These are phyloP conservation scores for Morelia viridis DNA, from an alignment of 2,797 vertebrate genomes.

Conservation along the genomic window DNA sequence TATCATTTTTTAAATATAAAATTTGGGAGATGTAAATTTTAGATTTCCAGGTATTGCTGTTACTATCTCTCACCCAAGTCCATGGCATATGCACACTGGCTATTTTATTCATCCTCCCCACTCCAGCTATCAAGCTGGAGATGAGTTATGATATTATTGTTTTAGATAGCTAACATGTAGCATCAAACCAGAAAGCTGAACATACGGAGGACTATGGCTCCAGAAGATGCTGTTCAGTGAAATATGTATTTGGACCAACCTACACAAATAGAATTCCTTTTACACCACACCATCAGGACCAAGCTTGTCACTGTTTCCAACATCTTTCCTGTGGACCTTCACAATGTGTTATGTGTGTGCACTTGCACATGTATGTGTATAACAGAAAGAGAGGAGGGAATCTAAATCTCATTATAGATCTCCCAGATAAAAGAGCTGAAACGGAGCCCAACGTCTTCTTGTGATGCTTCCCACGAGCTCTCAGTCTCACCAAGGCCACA, in stretches of 20 bases:
- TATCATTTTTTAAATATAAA: not conserved
- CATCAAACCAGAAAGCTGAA: too few species aligned
- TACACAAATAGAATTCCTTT: not conserved
- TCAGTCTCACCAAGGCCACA: not conserved
- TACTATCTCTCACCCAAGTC: not conserved
- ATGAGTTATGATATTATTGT: not conserved
- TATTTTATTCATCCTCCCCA: not conserved
- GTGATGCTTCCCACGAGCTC: not conserved
- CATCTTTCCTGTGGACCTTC: not conserved
- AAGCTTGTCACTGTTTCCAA: not conserved
- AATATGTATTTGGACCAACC: not conserved
- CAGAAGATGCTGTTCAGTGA: not conserved
- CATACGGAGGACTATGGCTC: not conserved
- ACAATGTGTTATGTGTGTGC: not conserved
- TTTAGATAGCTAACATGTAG: not conserved
- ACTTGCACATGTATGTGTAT: not conserved
- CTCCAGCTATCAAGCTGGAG: not conserved
- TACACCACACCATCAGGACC: not conserved
- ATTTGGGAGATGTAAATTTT: not conserved
- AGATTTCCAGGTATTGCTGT: not conserved
- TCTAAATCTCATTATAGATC: not conserved
- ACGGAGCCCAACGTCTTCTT: not conserved
- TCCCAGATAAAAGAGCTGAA: not conserved
- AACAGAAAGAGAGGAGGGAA: not conserved
- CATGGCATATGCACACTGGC: not conserved